Percentiles rank a stretch among this genome's conserved stretches.
Evolutionary conservation across 2,888 invertebrate genomes (phyloP).

Genomic region (Trachelus iudaicus): DNA sequence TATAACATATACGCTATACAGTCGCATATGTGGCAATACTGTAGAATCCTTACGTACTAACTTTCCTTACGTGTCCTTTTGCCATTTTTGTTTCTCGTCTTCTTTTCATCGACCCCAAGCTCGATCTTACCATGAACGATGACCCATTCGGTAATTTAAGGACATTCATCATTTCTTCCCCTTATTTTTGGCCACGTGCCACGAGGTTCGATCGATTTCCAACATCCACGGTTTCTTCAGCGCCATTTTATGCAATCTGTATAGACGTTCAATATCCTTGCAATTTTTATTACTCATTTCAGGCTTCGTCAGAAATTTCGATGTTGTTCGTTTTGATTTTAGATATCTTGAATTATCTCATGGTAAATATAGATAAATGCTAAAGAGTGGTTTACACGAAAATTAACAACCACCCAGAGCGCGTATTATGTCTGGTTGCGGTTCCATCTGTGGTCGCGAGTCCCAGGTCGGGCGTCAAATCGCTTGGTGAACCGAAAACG

Average conservation of each 20-base stretch:
- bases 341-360: neutral
- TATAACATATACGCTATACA: neutral
- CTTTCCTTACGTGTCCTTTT: neutral
- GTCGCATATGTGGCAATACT: neutral
- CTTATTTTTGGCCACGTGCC: neutral
- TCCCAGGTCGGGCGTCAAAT: conserved; percentile 46
- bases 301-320: neutral
- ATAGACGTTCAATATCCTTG: neutral
- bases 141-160: neutral
- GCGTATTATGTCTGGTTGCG: conserved; percentile 41
- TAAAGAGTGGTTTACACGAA: neutral
- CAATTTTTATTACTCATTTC: neutral
- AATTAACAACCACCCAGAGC: conserved; percentile 25
- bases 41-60: neutral
- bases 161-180: neutral
- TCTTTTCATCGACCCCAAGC: neutral
- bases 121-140: neutral
- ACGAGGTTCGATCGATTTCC: neutral
- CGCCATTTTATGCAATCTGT: neutral
- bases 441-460: conserved; percentile 38
- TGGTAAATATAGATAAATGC: neutral
- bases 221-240: neutral
- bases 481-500: conserved; percentile 58
- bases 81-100: neutral
- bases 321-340: neutral